Conservation (phyloP, 2,888 invertebrate genomes). For the Drosophila aldrichi region DNA sequence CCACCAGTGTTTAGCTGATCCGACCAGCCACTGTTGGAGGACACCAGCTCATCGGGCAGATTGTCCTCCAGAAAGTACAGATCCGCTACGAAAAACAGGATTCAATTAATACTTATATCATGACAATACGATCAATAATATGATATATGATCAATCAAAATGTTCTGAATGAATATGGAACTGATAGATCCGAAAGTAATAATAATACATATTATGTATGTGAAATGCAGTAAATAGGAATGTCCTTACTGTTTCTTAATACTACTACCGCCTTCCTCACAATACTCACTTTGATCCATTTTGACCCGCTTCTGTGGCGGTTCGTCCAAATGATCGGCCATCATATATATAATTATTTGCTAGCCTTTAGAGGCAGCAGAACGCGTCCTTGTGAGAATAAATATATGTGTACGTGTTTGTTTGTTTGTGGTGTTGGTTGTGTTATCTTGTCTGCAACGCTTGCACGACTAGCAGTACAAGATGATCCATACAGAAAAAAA, state of each 20-base stretch:
- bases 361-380: conserved; percentile 50
- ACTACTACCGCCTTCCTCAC: not conserved
- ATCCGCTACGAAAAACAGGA: conserved; percentile 86
- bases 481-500: conserved; percentile 29
- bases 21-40: conserved; percentile 90
- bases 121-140: too few relatives aligned
- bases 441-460: conserved; percentile 15
- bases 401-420: conserved; percentile 2
- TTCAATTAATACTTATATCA: not conserved
- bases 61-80: conserved; percentile 95
- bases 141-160: too few relatives aligned
- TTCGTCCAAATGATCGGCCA: conserved; percentile 98
- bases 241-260: not conserved
- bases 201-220: not conserved
- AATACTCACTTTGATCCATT: conserved; percentile 86
- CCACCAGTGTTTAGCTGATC: conserved; percentile 87
- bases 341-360: conserved; percentile 85
- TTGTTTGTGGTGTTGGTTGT: conserved; percentile 10
- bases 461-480: conserved; percentile 7
- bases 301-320: conserved; percentile 98
- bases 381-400: conserved; percentile 26
- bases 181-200: too few relatives aligned
- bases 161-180: too few relatives aligned
- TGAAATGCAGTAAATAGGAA: not conserved
- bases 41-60: conserved; percentile 95